Percentiles rank a stretch among this genome's conserved stretches.
Conservation (phyloP, 2,797 vertebrate genomes). For the Propithecus perrieri region DNA sequence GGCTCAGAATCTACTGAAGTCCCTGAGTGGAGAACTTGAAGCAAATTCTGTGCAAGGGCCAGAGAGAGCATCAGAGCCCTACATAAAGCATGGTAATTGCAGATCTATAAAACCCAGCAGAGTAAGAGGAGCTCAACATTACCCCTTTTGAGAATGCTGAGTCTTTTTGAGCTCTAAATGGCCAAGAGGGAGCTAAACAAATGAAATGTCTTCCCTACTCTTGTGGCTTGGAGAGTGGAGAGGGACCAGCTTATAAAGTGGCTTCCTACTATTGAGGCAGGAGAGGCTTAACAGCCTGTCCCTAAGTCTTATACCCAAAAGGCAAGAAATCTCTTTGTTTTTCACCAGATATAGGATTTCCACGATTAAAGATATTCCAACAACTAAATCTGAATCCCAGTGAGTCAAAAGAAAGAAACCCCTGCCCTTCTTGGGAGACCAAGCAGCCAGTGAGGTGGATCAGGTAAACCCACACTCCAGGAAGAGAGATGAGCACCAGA, state of each 20-base stretch:
- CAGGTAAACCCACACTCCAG: rapidly evolving
- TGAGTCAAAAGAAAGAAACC: neutral
- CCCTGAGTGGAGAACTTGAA: neutral
- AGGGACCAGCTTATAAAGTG: neutral
- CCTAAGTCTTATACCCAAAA: neutral
- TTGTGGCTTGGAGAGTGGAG: neutral
- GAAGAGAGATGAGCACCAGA: neutral
- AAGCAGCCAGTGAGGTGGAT: neutral
- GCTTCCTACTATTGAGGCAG: neutral
- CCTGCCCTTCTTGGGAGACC: neutral
- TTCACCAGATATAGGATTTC: neutral
- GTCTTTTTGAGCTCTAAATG: neutral
- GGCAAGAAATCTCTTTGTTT: neutral
- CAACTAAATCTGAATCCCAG: neutral
- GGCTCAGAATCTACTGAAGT: neutral
- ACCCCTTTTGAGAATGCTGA: neutral
- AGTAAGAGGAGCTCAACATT: neutral
- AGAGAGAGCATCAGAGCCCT: neutral
- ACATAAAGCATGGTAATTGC: neutral
- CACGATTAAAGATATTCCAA: neutral
- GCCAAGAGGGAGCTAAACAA: neutral
- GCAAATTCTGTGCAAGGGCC: neutral
- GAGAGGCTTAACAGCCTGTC: neutral
- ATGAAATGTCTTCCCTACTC: neutral
- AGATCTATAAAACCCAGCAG: neutral